Base-by-base conservation (phyloP, 2,113 vertebrate species). In the Tyto alba region DNA sequence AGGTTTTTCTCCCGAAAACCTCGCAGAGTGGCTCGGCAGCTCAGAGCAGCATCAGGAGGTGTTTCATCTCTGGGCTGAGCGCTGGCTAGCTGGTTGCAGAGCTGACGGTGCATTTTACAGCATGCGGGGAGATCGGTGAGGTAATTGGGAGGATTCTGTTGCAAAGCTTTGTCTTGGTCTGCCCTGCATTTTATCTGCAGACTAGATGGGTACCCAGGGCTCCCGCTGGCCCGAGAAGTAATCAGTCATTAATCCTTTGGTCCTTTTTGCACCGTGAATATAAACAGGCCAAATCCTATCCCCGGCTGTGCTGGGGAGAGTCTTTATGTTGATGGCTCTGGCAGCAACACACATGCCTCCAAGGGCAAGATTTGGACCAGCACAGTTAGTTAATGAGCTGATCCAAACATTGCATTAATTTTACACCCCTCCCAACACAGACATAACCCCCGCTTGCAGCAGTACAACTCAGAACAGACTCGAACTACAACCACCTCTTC, bases 121-220 rank as follows among this genome's bases (percentile, higher is more conserved):
- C 53, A 0, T 5, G 4, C 53, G 2, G 82, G 93, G 94, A 97
- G 94, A 76, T 94, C 21, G 41, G 95, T 93, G 93, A 96, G 96
- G 93, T 92, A 93, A 95, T 88, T 72, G 86, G 92, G 90, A 96
- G 94, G 96, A 90, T 95, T 96, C 92, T 93, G 94, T 90, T 93
- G 96, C 94, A 93, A 95, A 89, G 96, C 92, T 96, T 94, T 96
- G 93, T 96, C 96, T 94, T 90, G 90, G 47, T 93, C 88, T 95
- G 76, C 80, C 94, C 74, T 43, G 80, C 34, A 4, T 82, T 96
- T 96, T 94, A 84, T 86, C 90, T 90, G 95, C 90, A 95, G 85
- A 74, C 73, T 30, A 77, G 95, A 95, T 78, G 94, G 95, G 95
- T 56, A 92, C 95, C 90, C 92, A 84, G 73, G 57, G 95, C 81